Percentiles rank a stretch among this genome's conserved stretches.
phyloP scores from a whole-genome alignment of 2,113 vertebrate species.

The Canis aureus region DNA sequence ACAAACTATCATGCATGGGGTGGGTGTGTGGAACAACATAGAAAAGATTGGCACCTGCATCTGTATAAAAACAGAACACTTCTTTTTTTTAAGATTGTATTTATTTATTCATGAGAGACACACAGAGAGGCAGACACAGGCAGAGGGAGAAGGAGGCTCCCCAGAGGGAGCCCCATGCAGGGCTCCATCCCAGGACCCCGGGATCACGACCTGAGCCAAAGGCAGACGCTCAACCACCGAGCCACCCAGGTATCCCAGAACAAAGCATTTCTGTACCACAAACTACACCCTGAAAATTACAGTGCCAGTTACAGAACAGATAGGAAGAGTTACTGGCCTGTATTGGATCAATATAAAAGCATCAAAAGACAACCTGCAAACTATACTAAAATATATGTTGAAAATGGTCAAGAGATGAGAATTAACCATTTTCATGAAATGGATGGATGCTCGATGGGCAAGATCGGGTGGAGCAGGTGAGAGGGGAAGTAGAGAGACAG shows the following conservation, averaged over 20 bases:
- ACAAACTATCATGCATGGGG: neutral
- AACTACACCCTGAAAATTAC: neutral
- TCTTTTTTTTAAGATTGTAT: too few relatives aligned
- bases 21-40: too few relatives aligned
- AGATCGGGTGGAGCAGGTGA: neutral
- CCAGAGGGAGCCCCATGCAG: too few relatives aligned
- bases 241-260: too few relatives aligned
- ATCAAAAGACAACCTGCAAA: neutral
- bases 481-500: accelerated
- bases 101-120: too few relatives aligned
- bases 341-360: neutral
- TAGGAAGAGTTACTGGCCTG: accelerated
- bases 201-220: too few relatives aligned
- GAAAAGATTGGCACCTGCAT: neutral
- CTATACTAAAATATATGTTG: neutral
- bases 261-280: neutral
- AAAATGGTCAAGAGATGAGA: neutral
- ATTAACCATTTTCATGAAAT: neutral
- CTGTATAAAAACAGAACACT: neutral
- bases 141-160: too few relatives aligned
- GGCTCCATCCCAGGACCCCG: too few relatives aligned
- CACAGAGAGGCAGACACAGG: too few relatives aligned
- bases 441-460: neutral
- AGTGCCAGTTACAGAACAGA: neutral
- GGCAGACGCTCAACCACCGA: too few relatives aligned